Base-by-base conservation (phyloP, 2,888 invertebrate species). In the Ophion slaviceki region DNA sequence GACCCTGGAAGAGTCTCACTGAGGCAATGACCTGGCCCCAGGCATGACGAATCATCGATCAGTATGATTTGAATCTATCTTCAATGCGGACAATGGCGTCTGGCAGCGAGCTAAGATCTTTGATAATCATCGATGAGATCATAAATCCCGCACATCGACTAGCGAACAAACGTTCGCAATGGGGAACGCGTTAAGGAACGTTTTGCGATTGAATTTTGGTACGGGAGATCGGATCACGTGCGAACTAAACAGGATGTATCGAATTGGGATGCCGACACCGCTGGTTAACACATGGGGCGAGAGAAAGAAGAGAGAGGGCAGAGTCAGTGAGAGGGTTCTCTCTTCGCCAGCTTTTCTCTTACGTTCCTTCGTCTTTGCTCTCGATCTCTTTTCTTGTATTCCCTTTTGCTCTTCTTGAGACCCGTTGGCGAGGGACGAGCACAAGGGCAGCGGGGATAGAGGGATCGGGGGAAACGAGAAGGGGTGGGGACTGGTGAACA, bases 201-300 rank as follows among this genome's bases (percentile, higher is more conserved):
- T 53, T 24, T 75, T 40, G 64, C 45, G 61, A 64, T 61, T 76
- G 68, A 66, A 77, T 59, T 74, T 47, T 57, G 24, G 40, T 17
- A 45, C 14, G n/a, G 53, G 67, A 79, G 72, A 77, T 74, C 40
- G 85, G 71, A 71, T 68, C 70, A 62, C 76, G 78, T 78, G 59
- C 68, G 72, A 74, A 78, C 86, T 87, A 88, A 89, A 88, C 89
- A 87, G 88, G 89, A 89, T 88, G 87, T 86, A 79, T 89, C 87
- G 88, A 89, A 89, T 89, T 87, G 88, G 86, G 80, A 85, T 87
- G 89, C 87, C 87, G 88, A 88, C 89, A 88, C 89, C 88, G 89
- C 88, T 89, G 89, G 87, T 89, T 88, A 90, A 90, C 90, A 88
- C 89, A 88, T 88, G 88, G 88, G 86, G 89, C 85, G 89, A 88